Conservation (phyloP, 2,797 vertebrate genomes). For the Myotis planiceps region DNA sequence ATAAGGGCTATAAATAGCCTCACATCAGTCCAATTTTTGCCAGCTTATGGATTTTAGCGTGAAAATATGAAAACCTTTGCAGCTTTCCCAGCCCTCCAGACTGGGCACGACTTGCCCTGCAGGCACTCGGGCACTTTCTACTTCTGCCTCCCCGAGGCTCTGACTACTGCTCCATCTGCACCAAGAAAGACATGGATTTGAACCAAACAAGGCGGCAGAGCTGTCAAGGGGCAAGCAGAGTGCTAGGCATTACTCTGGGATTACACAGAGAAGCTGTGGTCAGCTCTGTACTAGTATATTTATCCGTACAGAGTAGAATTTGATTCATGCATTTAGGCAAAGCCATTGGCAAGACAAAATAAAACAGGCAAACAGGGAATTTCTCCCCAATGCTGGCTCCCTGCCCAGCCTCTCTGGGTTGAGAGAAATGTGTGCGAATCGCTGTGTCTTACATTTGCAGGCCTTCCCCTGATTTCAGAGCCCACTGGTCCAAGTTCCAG, state of each 20-base stretch:
- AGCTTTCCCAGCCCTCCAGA: neutral
- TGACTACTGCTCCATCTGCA: rapidly evolving
- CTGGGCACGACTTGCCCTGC: neutral
- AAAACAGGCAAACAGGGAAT: neutral
- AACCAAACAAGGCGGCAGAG: neutral
- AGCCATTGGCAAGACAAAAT: neutral
- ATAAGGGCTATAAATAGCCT: neutral
- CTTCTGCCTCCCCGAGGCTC: neutral
- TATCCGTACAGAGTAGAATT: neutral
- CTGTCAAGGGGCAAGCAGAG: neutral
- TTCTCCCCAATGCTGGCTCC: neutral
- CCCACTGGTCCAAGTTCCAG: rapidly evolving
- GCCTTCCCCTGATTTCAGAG: neutral
- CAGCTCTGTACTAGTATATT: neutral
- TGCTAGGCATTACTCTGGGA: neutral
- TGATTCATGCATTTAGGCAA: neutral
- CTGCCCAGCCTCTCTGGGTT: neutral
- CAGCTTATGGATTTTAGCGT: neutral
- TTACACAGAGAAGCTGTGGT: neutral
- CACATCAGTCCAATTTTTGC: neutral
- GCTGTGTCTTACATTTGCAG: rapidly evolving
- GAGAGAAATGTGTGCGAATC: neutral
- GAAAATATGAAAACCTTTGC: neutral
- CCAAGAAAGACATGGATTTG: neutral
- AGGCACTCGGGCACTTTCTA: neutral